phyloP scores from a whole-genome alignment of 1,140 invertebrate genomes.

The Euborellia annulipes region DNA sequence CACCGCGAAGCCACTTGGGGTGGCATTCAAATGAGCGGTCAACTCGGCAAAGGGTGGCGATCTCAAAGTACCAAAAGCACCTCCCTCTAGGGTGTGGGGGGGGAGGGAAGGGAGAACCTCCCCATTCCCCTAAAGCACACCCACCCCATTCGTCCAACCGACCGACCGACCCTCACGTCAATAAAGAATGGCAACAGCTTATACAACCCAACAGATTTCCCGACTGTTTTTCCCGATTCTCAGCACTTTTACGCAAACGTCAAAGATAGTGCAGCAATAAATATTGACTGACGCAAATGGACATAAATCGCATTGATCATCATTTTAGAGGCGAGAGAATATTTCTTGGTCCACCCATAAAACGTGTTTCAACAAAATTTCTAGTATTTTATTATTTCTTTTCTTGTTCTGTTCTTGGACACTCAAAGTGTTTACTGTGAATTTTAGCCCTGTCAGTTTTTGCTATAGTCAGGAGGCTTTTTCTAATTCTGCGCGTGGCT shows the following conservation, averaged over 20 bases:
- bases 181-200: conserved; percentile 11
- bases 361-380: too few relatives aligned
- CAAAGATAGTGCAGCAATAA: conserved; percentile 11
- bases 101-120: not conserved
- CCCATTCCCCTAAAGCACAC: not conserved
- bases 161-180: not conserved
- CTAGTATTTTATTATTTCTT: too few relatives aligned
- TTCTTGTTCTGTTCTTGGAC: too few relatives aligned
- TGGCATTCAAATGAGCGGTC: too few relatives aligned
- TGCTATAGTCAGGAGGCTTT: too few relatives aligned
- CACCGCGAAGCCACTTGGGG: too few relatives aligned
- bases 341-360: too few relatives aligned
- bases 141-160: not conserved
- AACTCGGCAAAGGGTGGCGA: too few relatives aligned
- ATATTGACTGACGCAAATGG: conserved; percentile 13
- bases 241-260: conserved; percentile 10
- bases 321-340: not conserved
- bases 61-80: not conserved
- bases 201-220: conserved; percentile 6
- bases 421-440: too few relatives aligned
- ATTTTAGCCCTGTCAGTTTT: too few relatives aligned
- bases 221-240: conserved; percentile 5
- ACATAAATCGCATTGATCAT: conserved; percentile 9
- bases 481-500: too few relatives aligned
- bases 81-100: not conserved